Evolutionary conservation across 2,888 invertebrate species (phyloP).

Genomic region (Anoplius nigerrimus): DNA sequence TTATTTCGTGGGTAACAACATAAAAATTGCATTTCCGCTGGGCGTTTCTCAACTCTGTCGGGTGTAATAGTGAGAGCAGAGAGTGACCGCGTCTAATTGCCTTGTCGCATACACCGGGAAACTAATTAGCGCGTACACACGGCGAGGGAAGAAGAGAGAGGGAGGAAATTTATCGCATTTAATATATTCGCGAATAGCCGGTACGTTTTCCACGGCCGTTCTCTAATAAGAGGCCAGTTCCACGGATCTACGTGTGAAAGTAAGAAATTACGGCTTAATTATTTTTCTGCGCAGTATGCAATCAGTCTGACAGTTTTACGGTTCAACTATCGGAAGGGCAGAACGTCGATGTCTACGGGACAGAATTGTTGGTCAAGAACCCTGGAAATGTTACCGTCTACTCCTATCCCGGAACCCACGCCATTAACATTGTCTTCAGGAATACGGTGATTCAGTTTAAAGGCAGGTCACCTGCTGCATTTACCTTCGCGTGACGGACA

Average conservation of each 20-base stretch:
- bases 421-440: conserved; percentile 42
- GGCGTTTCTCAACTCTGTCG: conserved; percentile 17
- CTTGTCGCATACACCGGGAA: not conserved
- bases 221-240: too few species aligned
- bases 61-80: not conserved
- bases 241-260: too few species aligned
- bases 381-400: conserved; percentile 21
- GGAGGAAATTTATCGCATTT: conserved; percentile 1
- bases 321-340: conserved; percentile 31
- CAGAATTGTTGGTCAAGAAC: conserved; percentile 33
- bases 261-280: too few species aligned
- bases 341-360: conserved; percentile 29
- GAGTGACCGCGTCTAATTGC: conserved; percentile 20
- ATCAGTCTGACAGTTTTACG: conserved; percentile 28
- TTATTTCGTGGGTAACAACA: conserved; percentile 8
- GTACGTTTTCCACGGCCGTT: conserved; percentile 1
- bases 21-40: conserved; percentile 23
- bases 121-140: conserved; percentile 14
- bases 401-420: conserved; percentile 29
- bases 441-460: conserved; percentile 37
- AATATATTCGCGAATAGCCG: too few species aligned
- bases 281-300: conserved; percentile 27
- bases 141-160: not conserved
- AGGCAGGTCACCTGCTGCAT: conserved; percentile 26
- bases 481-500: not conserved